Percentiles rank a stretch among this genome's conserved stretches.
Conservation (phyloP, 2,888 invertebrate genomes). For the Melangyna quadrimaculata region DNA sequence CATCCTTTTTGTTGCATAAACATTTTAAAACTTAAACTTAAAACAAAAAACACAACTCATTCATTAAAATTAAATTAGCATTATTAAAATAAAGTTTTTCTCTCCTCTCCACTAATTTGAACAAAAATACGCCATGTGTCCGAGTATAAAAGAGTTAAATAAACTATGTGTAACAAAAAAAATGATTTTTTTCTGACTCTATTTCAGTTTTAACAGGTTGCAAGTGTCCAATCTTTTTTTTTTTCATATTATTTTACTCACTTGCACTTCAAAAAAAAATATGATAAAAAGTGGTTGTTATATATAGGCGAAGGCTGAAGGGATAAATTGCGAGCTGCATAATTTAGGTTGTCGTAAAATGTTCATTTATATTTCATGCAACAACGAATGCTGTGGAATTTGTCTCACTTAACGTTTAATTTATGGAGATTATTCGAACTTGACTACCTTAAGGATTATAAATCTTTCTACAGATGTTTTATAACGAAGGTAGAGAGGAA, state of each 20-base stretch:
- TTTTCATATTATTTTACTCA: too few species aligned
- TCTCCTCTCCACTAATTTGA: too few species aligned
- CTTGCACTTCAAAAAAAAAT: neutral
- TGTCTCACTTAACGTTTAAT: slow-evolving; percentile 45
- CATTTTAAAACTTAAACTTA: too few species aligned
- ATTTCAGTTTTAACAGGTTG: neutral
- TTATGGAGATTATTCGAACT: slow-evolving; percentile 38
- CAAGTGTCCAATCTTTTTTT: neutral
- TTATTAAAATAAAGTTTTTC: too few species aligned
- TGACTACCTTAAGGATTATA: neutral
- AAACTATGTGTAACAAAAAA: too few species aligned
- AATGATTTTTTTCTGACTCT: slow-evolving; percentile 26
- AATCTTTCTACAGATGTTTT: neutral
- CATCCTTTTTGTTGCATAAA: too few species aligned
- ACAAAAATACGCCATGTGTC: too few species aligned
- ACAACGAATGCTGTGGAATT: slow-evolving; percentile 6
- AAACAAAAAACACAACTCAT: too few species aligned
- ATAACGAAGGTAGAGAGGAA: neutral
- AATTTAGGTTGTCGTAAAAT: slow-evolving; percentile 17
- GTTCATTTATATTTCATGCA: neutral
- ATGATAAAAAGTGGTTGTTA: neutral
- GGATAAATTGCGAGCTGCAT: slow-evolving; percentile 5
- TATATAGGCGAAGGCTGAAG: neutral
- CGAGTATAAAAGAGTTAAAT: too few species aligned
- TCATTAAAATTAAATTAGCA: too few species aligned